Evolutionary conservation across 2,113 vertebrate genomes (phyloP).

Genomic region (Gallinago jamesoni): DNA sequence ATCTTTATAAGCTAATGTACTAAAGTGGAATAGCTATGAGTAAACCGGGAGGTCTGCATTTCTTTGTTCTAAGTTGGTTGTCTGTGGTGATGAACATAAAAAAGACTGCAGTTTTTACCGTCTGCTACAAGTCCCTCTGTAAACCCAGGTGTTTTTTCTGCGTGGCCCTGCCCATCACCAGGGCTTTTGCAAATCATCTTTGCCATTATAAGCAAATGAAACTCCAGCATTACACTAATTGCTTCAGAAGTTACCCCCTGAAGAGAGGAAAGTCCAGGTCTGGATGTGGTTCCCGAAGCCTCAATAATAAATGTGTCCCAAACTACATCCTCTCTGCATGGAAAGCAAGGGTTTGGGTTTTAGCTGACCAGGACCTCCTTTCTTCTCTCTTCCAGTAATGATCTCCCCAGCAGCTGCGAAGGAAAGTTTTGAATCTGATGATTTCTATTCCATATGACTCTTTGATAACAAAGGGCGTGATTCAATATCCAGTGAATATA

Average conservation of each 20-base stretch:
- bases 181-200: not conserved
- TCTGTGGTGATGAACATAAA: not conserved
- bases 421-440: not conserved
- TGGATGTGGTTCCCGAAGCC: not conserved
- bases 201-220: not conserved
- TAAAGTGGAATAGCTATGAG: not conserved
- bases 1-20: not conserved
- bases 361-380: not conserved
- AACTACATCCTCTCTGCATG: not conserved
- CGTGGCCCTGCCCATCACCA: not conserved
- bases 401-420: not conserved
- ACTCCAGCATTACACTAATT: not conserved
- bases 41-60: not conserved
- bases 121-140: not conserved
- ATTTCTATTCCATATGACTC: not conserved
- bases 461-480: not conserved
- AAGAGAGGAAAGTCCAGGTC: not conserved
- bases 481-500: not conserved
- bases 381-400: not conserved
- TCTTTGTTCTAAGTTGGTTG: not conserved
- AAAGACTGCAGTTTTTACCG: not conserved
- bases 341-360: not conserved
- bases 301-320: not conserved
- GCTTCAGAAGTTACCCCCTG: not conserved
- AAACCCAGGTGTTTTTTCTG: not conserved